These are phyloP conservation scores for Tiliqua scincoides DNA, from an alignment of 2,113 vertebrate genomes.

Conservation along the genomic window DNA sequence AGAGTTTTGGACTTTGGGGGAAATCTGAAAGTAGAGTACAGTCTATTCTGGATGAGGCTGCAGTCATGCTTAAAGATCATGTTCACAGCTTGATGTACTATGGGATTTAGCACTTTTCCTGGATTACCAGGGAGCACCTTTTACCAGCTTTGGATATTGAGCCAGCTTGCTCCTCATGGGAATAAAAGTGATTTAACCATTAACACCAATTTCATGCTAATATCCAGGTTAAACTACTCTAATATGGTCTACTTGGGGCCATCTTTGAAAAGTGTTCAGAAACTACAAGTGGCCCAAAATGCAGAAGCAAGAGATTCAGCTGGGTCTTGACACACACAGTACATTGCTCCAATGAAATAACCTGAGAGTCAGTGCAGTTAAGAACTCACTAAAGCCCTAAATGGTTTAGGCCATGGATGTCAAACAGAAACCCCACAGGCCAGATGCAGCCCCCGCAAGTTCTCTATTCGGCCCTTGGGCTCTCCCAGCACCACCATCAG, in stretches of 20 bases:
- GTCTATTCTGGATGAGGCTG: background rate
- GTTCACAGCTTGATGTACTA: background rate
- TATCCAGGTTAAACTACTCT: background rate
- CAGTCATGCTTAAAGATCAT: background rate
- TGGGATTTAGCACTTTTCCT: background rate
- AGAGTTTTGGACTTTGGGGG: background rate
- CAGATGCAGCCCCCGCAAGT: no score
- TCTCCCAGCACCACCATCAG: no score
- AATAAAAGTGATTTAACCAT: background rate
- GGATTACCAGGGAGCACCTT: background rate
- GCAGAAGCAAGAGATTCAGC: no score
- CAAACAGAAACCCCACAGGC: no score
- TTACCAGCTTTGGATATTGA: background rate
- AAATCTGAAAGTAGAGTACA: background rate
- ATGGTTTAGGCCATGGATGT: no score
- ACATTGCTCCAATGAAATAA: background rate
- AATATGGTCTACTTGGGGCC: background rate
- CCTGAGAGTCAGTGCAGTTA: no score
- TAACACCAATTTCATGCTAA: background rate
- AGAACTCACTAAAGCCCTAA: background rate
- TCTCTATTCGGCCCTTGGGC: no score
- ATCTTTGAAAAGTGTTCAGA: background rate
- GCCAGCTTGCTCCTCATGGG: background rate
- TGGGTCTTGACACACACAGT: background rate
- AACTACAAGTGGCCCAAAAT: background rate